Evolutionary conservation across 35 echinoderm and acorn worm species (phyloP).

Genomic region (Lytechinus pictus): DNA sequence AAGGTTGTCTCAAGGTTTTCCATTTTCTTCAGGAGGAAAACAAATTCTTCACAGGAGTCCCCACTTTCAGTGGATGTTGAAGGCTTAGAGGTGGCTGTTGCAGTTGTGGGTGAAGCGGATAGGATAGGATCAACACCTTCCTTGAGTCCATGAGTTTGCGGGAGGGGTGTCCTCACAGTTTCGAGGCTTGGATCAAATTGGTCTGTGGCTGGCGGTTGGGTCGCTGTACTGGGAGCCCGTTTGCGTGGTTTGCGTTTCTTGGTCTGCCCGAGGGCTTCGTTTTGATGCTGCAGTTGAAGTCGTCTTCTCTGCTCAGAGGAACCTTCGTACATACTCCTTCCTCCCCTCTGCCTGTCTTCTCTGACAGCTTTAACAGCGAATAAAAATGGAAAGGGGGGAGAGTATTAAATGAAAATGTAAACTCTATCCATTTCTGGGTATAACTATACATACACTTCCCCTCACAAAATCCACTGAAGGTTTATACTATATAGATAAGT

Average conservation of each 20-base stretch:
- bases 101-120: background rate
- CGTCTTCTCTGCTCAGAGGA: slow-evolving; percentile 80
- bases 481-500: too few species aligned
- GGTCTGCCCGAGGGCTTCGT: background rate
- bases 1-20: slow-evolving; percentile 45
- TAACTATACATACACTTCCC: too few species aligned
- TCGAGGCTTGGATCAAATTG: background rate
- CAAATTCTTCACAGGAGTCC: background rate
- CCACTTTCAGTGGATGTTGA: background rate
- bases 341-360: slow-evolving; percentile 81
- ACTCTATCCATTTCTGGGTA: too few species aligned
- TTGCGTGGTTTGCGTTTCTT: slow-evolving; percentile 58
- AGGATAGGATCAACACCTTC: background rate
- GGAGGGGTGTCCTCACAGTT: background rate
- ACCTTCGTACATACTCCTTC: slow-evolving; percentile 82
- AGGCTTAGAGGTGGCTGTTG: background rate
- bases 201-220: background rate
- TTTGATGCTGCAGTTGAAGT: slow-evolving; percentile 47
- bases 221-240: background rate
- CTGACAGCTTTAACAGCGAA: slow-evolving; percentile 67
- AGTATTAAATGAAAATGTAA: too few species aligned
- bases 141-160: background rate
- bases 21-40: slow-evolving; percentile 47
- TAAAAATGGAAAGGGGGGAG: background rate
- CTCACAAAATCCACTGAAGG: too few species aligned